Percentiles rank a stretch among this genome's conserved stretches.
phyloP scores from a whole-genome alignment of 2,113 vertebrate species.

The Epinephelus fuscoguttatus region DNA sequence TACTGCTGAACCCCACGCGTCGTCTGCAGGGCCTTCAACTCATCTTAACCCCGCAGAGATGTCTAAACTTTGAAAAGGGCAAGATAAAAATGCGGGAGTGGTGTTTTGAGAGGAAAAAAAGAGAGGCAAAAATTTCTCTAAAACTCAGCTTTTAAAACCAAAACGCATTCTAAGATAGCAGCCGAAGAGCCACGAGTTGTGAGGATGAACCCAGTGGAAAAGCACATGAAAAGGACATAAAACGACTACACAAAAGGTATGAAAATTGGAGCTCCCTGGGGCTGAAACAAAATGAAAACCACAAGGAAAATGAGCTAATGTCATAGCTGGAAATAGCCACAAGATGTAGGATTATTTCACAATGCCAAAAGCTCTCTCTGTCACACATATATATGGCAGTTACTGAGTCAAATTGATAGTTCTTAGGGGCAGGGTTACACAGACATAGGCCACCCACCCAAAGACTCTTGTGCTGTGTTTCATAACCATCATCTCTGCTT shows the following conservation, averaged over 20 bases:
- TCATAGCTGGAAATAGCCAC: neutral
- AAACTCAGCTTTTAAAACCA: neutral
- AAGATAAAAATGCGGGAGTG: neutral
- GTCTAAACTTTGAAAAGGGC: neutral
- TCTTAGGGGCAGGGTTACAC: neutral
- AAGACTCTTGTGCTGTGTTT: neutral
- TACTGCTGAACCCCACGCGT: neutral
- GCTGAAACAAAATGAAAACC: slow-evolving; percentile 1
- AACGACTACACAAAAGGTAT: neutral
- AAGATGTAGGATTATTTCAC: neutral
- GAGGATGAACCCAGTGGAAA: neutral
- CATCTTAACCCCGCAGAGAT: neutral
- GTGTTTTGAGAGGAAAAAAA: neutral
- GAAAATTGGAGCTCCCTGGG: neutral
- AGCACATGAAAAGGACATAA: neutral
- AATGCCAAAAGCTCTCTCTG: neutral
- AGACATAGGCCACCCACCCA: neutral
- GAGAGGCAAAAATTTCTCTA: neutral
- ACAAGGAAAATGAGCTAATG: neutral
- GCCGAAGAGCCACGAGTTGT: neutral
- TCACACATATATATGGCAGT: neutral
- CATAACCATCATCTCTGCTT: neutral
- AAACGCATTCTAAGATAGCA: neutral
- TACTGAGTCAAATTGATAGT: neutral
- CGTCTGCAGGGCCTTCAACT: neutral